Evolutionary conservation across 2,113 vertebrate species (phyloP).

Genomic region (Cyanistes caeruleus): DNA sequence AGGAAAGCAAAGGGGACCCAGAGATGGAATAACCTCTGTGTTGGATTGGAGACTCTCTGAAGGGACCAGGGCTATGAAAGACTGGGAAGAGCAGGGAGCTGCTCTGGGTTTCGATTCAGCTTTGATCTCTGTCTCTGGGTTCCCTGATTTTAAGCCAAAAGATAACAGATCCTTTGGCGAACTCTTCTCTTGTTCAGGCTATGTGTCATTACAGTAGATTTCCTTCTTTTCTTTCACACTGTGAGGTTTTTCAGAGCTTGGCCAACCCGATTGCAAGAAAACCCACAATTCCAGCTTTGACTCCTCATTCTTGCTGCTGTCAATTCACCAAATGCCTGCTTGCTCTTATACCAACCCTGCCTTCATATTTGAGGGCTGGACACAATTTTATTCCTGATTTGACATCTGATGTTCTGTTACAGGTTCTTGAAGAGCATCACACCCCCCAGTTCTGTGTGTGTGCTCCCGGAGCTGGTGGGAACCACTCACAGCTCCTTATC

Average conservation of each 20-base stretch:
- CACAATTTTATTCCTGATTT: neutral
- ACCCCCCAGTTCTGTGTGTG: neutral
- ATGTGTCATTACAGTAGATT: neutral
- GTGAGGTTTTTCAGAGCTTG: neutral
- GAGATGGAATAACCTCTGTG: neutral
- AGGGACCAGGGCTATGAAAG: accelerated
- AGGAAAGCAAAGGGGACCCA: neutral
- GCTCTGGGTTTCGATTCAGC: neutral
- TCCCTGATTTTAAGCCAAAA: neutral
- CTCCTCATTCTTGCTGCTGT: neutral
- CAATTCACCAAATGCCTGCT: neutral
- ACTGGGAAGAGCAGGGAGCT: neutral
- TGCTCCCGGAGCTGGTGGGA: neutral
- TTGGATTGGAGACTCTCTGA: neutral
- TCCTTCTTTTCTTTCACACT: neutral
- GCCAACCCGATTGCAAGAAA: neutral
- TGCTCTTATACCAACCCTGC: neutral
- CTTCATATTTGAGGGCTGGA: neutral
- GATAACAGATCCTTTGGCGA: neutral
- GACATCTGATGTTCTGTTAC: neutral
- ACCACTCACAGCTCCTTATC: neutral
- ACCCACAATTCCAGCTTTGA: neutral
- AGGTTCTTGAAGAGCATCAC: neutral
- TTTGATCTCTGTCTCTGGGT: neutral
- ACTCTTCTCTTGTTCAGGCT: neutral